These are phyloP conservation scores for Calephelis virginiensis DNA, from an alignment of 1,140 invertebrate genomes.

Conservation along the genomic window DNA sequence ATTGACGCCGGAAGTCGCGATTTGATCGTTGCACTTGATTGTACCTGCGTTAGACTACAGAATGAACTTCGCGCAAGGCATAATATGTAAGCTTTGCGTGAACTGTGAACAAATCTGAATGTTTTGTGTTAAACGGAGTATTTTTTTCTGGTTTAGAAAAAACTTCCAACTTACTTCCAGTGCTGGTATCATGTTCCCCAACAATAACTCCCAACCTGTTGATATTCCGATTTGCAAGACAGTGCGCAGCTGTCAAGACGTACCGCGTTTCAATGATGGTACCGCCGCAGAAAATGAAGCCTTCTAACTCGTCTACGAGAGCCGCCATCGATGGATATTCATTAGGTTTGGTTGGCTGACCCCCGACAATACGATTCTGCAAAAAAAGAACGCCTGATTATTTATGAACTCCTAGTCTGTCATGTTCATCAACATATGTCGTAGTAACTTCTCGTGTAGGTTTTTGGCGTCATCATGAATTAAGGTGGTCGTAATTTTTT, in stretches of 20 bases:
- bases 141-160: background rate
- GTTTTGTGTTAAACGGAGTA: too few species aligned
- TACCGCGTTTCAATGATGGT: constrained; percentile 81
- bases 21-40: too few species aligned
- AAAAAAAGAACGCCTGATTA: background rate
- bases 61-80: too few species aligned
- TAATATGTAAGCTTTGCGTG: too few species aligned
- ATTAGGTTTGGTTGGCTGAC: constrained; percentile 79
- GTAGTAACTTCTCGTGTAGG: too few species aligned
- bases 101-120: too few species aligned
- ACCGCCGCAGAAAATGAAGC: constrained; percentile 80
- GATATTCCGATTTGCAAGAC: constrained; percentile 49
- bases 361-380: constrained; percentile 82
- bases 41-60: too few species aligned
- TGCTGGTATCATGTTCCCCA: constrained; percentile 76
- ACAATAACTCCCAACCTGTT: constrained; percentile 70
- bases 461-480: too few species aligned
- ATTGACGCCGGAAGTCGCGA: too few species aligned
- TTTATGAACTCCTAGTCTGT: too few species aligned
- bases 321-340: constrained; percentile 84
- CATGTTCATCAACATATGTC: too few species aligned
- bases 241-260: constrained; percentile 86
- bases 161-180: constrained; percentile 23
- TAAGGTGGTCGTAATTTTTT: too few species aligned
- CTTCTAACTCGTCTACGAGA: constrained; percentile 63